Evolutionary conservation across 2,888 invertebrate genomes (phyloP).

Genomic region (Melinaea marsaeus): DNA sequence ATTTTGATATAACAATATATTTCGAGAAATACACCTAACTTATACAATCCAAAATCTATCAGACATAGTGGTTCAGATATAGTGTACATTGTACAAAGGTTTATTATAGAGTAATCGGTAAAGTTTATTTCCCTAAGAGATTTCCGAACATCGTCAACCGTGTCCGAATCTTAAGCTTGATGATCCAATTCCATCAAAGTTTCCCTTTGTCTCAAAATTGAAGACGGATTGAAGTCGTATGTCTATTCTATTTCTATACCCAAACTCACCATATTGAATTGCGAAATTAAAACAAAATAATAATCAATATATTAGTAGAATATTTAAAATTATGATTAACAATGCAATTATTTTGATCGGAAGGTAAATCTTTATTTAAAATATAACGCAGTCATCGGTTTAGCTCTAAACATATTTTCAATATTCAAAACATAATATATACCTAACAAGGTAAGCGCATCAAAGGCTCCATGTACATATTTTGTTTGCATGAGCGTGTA

Average conservation of each 20-base stretch:
- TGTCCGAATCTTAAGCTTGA: conserved; percentile 41
- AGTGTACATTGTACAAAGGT: conserved; percentile 7
- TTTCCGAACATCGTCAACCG: conserved; percentile 34
- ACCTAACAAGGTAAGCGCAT: conserved; percentile 49
- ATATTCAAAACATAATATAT: conserved; percentile 16
- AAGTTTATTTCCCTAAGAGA: conserved; percentile 28
- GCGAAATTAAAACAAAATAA: not conserved
- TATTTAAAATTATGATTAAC: not conserved
- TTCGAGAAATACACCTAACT: not conserved
- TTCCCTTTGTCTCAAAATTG: conserved; percentile 58
- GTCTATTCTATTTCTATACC: conserved; percentile 52
- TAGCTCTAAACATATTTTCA: conserved; percentile 6
- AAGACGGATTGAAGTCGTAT: conserved; percentile 58
- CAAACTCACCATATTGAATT: conserved; percentile 26
- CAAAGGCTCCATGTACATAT: conserved; percentile 51
- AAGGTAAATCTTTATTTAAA: not conserved
- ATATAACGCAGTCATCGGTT: not conserved
- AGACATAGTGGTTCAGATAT: not conserved
- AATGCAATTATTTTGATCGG: not conserved
- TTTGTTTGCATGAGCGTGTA: conserved; percentile 53
- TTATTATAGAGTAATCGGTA: conserved; percentile 17
- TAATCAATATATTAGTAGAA: not conserved
- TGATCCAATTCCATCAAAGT: conserved; percentile 54
- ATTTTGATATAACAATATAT: not conserved
- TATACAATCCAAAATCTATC: not conserved